Evolutionary conservation across 1,140 invertebrate genomes (phyloP).

Genomic region (Brachionus angularis): DNA sequence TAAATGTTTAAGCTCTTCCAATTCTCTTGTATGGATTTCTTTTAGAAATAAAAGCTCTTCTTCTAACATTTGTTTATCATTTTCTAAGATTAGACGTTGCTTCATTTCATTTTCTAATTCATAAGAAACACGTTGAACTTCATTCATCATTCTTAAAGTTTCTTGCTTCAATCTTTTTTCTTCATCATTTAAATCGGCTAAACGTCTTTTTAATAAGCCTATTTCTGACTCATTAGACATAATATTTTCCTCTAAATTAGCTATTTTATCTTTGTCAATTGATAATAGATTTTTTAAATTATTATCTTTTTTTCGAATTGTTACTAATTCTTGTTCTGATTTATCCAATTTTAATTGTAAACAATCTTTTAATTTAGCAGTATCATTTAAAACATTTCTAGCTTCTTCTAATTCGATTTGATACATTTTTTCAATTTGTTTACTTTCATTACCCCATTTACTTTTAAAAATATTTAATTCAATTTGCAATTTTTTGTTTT

Average conservation of each 20-base stretch:
- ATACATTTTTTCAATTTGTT: slow-evolving; percentile 32
- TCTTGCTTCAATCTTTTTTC: background rate
- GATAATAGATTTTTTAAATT: background rate
- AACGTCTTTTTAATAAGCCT: background rate
- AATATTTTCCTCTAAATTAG: background rate
- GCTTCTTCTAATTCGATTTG: slow-evolving; percentile 16
- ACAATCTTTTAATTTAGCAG: background rate
- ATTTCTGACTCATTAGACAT: background rate
- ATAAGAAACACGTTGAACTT: background rate
- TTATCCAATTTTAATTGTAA: background rate
- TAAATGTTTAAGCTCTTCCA: slow-evolving; percentile 5
- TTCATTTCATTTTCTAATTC: slow-evolving; percentile 27
- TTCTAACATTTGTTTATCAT: slow-evolving; percentile 32
- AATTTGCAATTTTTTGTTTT: slow-evolving; percentile 59
- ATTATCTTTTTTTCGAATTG: background rate
- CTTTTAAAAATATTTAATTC: slow-evolving; percentile 57
- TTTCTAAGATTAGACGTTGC: background rate
- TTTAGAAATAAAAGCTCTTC: slow-evolving; percentile 27
- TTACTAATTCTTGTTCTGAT: background rate
- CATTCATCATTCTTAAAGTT: background rate
- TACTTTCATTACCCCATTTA: slow-evolving; percentile 48
- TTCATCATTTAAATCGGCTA: slow-evolving; percentile 24
- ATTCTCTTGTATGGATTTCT: slow-evolving; percentile 15
- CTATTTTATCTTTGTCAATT: background rate
- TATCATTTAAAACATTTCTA: slow-evolving; percentile 19